Evolutionary conservation across 2,888 invertebrate genomes (phyloP), one percentile per base, ranked within the genome.

Genomic region (Agrotis clavis): DNA sequence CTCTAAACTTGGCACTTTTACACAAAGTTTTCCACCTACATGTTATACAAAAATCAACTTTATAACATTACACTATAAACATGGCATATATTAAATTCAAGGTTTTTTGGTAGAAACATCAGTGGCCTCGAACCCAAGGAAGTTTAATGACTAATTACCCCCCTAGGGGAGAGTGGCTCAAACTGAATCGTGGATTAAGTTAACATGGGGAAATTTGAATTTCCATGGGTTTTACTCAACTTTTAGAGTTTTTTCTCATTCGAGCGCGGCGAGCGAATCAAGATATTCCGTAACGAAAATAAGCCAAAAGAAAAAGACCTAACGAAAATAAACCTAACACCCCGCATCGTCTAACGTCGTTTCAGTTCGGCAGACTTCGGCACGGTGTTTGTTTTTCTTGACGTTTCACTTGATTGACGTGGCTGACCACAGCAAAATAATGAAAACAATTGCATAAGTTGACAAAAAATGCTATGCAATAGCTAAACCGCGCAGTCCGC

Each of bases 71-170:
- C 1, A 7, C 1, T 0, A 11, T 0, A 0, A 2, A 6, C 65
- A 84, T 65, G 61, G 77, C 66, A 9, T 48, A 41, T 30, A 25
- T 1, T 2, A 45, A 48, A 16, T 41, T 67, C 50, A 60, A 19
- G 1, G 4, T 47, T 74, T 60, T 4, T 61, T 67, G 11, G 75
- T 70, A 25, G 13, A 56, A 66, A 65, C 53, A 77, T 77, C 71
- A 80, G 81, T 84, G 84, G 80, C 68, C 64, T 74, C 63, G 79
- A 79, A 70, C 81, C 71, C 75, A 79, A 74, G 83, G 81, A 87
- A 89, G 87, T 89, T 89, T 86, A 86, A 89, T 88, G 87, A 88
- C 86, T 89, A 89, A 89, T 89, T 88, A 89, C 66, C 60, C 57
- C 76, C 71, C 74, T 41, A 19, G 50, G 66, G 68, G 68, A 76